Conservation (phyloP, 1,140 invertebrate species). For the Cyphomyrmex costatus region DNA sequence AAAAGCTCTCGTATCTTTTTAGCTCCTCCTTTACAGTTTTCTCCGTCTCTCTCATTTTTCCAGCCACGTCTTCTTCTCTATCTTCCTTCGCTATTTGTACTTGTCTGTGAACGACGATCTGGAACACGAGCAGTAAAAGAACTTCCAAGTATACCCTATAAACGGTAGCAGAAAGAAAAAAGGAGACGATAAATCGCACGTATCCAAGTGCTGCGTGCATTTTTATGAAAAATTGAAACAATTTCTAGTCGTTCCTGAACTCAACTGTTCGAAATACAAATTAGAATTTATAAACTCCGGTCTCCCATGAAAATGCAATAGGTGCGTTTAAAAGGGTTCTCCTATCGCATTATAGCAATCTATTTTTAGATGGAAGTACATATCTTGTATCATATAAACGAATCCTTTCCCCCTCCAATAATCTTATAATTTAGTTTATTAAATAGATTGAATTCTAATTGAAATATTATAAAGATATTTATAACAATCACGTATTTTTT, state of each 20-base stretch:
- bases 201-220: constrained; percentile 18
- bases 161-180: constrained; percentile 21
- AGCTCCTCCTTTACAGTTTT: constrained; percentile 20
- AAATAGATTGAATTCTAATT: not conserved
- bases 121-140: constrained; percentile 50
- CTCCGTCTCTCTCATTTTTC: not conserved
- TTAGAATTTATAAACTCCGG: constrained; percentile 17
- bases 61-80: too few species aligned
- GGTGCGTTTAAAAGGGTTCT: not conserved
- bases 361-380: not conserved
- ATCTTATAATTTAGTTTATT: not conserved
- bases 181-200: constrained; percentile 33
- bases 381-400: not conserved
- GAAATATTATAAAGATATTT: not conserved
- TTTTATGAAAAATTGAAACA: constrained; percentile 42
- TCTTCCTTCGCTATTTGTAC: constrained; percentile 26
- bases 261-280: constrained; percentile 35
- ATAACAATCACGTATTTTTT: not conserved
- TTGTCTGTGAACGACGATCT: constrained; percentile 36
- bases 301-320: not conserved
- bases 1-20: constrained; percentile 30
- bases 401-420: not conserved
- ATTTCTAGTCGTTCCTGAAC: not conserved
- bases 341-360: not conserved
- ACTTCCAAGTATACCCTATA: constrained; percentile 48